Evolutionary conservation across 2,113 vertebrate species (phyloP), one percentile per base, ranked within the genome.

Genomic region (Platichthys stellatus): DNA sequence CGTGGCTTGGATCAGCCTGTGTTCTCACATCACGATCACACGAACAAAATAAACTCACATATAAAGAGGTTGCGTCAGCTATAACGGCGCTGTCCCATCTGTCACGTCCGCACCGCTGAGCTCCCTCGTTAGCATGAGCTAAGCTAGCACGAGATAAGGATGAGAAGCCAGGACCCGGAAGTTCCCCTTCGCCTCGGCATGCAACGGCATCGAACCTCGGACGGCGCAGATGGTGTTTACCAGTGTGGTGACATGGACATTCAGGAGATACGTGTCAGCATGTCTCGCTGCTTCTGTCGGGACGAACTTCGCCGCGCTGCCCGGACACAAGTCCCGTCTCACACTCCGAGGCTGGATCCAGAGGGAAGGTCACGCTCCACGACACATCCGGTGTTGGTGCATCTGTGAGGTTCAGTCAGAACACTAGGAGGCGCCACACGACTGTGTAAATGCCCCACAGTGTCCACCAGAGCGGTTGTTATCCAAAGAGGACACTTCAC

Each of bases 311-410:
- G 10, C 47, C 13, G 4, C 2, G 45, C 51, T 20, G 12, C 45
- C 14, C 53, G 12, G 13, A 47, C 0, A 47, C n/a, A 7, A 28
- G 12, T 67, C 69, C 82, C 56, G 78, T 65, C 73, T 0, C 26
- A 28, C 24, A 78, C 14, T 57, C 87, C 72, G 78, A 81, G 84
- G 75, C 40, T 45, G 14, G 21, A 20, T 20, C 62, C 3, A 14
- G 15, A 4, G 21, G 13, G 81, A 92, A 92, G 91, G 91, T 91
- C 88, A 84, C 28, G 43, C 31, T 2, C 0, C 1, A 90, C 90
- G 89, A 1, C 78, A 92, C 40, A 49, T 94, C 93, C 93, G 91
- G 81, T 24, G 0, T 8, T 21, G 3, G 57, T 0, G 66, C 67
- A 13, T 4, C 4, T 60, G 81, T 26, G 40, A 47, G 5, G 0